Base-by-base conservation (phyloP, 2,113 vertebrate genomes). In the Cheirogaleus medius region DNA sequence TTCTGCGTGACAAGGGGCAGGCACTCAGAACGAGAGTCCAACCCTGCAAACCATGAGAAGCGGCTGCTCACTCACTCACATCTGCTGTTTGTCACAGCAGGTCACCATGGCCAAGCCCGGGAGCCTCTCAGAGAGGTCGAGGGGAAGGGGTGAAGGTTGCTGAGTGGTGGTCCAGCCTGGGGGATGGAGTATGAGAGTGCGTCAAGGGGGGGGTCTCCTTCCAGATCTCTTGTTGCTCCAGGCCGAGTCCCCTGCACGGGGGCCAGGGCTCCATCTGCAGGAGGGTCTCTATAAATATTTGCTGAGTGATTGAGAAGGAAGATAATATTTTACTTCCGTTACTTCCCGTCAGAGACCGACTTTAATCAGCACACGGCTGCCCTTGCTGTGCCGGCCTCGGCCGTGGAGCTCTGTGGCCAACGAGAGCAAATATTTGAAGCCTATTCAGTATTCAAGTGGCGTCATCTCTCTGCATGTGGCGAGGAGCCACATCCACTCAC, bases 391-490 rank as follows among this genome's bases (percentile, higher is more conserved):
- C 6, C 32, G 12, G 95, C 37, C 2, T 29, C 1, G 0, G 17
- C 58, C 74, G n/a, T 34, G 49, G 34, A 58, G 39, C 34, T 4
- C 5, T 10, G 6, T 10, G 54, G 63, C 21, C n/a, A 23, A 8
- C 11, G 9, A 39, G 49, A 49, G 52, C 9, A 29, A 25, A 20
- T 11, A 4, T 0, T 15, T 64, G 49, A 29, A 54, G 42, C 39
- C 52, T 4, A 4, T 8, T 42, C 6, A 3, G 8, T 52, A 34
- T 42, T 49, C 42, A 6, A 4, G 21, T 1, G 4, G 20, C 0
- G 4, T n/a, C 8, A 0, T 15, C 64, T 23, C 86, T 12, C 23
- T 32, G n/a, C 34, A 14, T 2, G 5, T 2, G 1, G 4, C 0
- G 2, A 11, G 7, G 13, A 42, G 29, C 52, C 14, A 6, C 18